Evolutionary conservation across 2,888 invertebrate species (phyloP).

Genomic region (Thumatha senex): DNA sequence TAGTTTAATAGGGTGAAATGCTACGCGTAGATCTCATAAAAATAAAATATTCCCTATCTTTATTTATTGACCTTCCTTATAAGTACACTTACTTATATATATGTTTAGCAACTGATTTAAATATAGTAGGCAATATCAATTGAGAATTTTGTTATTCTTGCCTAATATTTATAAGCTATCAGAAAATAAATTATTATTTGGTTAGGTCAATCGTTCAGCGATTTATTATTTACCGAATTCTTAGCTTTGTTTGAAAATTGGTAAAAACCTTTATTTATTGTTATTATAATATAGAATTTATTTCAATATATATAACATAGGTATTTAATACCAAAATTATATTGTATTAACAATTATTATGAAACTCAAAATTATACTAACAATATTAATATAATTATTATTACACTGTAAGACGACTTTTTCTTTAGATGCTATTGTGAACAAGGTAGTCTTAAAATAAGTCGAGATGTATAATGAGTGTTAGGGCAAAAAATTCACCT

Average conservation of each 20-base stretch:
- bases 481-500: slow-evolving; percentile 68
- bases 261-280: slow-evolving; percentile 24
- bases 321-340: slow-evolving; percentile 47
- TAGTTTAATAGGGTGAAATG: too few species aligned
- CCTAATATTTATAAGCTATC: too few species aligned
- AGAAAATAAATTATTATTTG: background rate
- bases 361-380: too few species aligned
- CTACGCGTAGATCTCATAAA: too few species aligned
- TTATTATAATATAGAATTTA: slow-evolving; percentile 26
- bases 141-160: too few species aligned
- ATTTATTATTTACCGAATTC: background rate
- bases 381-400: too few species aligned
- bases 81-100: too few species aligned
- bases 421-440: slow-evolving; percentile 27
- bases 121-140: too few species aligned
- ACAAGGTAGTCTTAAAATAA: slow-evolving; percentile 42
- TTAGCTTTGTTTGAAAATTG: slow-evolving; percentile 5
- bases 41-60: too few species aligned
- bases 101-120: background rate
- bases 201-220: slow-evolving; percentile 12
- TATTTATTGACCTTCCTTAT: slow-evolving; percentile 5
- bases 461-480: slow-evolving; percentile 65
- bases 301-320: slow-evolving; percentile 30
- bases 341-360: slow-evolving; percentile 8
- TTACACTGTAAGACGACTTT: slow-evolving; percentile 9